Evolutionary conservation across 2,888 invertebrate species (phyloP), one percentile per base, ranked within the genome.

Genomic region (Nemotelus pantherinus): DNA sequence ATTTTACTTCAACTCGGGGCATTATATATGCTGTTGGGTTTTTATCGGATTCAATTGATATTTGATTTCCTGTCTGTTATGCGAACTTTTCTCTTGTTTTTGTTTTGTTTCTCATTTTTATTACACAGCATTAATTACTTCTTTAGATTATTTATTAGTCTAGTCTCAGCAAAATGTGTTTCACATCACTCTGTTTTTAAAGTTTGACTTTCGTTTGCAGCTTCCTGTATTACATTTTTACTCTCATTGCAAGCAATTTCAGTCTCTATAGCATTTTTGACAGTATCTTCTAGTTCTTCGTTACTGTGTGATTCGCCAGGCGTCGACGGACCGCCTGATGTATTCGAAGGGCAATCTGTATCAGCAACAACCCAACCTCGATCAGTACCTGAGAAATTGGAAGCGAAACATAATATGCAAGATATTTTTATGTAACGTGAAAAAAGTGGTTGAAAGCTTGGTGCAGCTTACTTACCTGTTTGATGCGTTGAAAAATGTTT

Each of bases 401-500:
- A 50, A 55, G 5, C 45, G 25, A 44, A 72, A 74, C 44, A 43
- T 41, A 72, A 58, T 72, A 71, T 79, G 76, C 43, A 78, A 25
- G 25, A 25, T 25, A 25, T 25, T 25, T 25, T 25, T 25, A 76
- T 67, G 45, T 58, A 64, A 55, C 64, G 72, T 70, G 55, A 25
- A 55, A 55, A 25, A 55, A 47, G 1, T 25, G 0, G 25, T 25
- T 25, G 25, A 25, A 25, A 25, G 25, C 25, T 39, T 45, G 65
- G 65, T 39, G 45, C 41, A 44, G 10, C 41, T 25, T 39, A 44
- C 57, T 55, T 77, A 80, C 80, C 80, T 67, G 77, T 77, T 76
- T 90, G 87, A 89, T 87, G 83, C 81, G 83, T 71, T 79, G 82
- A 71, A 70, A 79, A 53, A 77, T 78, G 70, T 55, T 77, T 79